Evolutionary conservation across 2,113 vertebrate species (phyloP).

Genomic region (Brachypodius melanocephalos): DNA sequence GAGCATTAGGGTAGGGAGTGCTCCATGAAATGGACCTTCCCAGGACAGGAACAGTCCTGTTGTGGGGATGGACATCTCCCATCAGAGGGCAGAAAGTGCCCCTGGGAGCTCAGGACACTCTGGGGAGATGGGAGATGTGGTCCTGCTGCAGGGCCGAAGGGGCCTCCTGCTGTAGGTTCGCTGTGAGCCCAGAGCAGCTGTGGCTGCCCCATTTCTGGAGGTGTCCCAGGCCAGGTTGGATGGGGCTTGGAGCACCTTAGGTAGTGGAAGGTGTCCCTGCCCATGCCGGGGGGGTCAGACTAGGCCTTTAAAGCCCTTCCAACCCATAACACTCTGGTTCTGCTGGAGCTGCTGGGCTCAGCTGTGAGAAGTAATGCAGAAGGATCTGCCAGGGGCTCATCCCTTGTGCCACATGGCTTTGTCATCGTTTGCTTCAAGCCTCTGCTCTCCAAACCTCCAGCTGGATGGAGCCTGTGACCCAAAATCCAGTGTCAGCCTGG

Average conservation of each 20-base stretch:
- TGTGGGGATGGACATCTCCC: neutral
- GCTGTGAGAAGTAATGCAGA: neutral
- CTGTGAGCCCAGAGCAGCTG: neutral
- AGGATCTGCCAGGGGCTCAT: neutral
- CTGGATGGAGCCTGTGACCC: neutral
- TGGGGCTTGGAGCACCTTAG: fast-evolving
- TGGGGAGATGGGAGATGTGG: fast-evolving
- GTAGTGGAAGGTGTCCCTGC: neutral
- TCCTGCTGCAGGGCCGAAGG: neutral
- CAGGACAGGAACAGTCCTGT: neutral
- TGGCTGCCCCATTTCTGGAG: neutral
- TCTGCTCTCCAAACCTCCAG: neutral
- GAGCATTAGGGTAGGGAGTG: neutral
- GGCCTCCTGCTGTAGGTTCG: neutral
- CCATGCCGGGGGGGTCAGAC: neutral
- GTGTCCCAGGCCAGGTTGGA: neutral
- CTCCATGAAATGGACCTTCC: neutral
- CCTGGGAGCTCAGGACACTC: fast-evolving
- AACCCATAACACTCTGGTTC: neutral
- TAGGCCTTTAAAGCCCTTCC: neutral
- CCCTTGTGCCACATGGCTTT: neutral
- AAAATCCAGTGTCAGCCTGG: neutral
- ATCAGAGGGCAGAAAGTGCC: neutral
- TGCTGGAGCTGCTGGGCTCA: neutral
- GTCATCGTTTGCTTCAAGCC: neutral